These are phyloP conservation scores for Amblyjoppa fuscipennis DNA, from an alignment of 2,888 invertebrate species.

Conservation along the genomic window DNA sequence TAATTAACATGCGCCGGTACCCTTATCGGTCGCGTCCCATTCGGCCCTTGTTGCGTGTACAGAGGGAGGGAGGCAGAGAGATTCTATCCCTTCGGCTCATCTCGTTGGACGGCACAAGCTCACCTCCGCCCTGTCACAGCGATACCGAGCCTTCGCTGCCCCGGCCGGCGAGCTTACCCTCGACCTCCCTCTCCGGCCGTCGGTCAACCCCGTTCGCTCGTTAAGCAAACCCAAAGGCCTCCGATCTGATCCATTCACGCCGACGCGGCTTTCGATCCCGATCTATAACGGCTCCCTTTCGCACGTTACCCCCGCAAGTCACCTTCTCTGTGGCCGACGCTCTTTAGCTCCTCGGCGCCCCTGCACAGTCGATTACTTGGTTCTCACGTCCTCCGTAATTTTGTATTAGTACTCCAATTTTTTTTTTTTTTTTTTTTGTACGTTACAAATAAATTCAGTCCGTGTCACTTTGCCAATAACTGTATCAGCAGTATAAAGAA, in stretches of 20 bases:
- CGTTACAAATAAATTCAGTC: too few species aligned
- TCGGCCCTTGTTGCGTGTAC: slow-evolving; percentile 40
- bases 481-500: too few species aligned
- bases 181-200: slow-evolving; percentile 43
- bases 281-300: slow-evolving; percentile 14
- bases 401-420: too few species aligned
- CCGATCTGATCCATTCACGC: slow-evolving; percentile 56
- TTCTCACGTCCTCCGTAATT: too few species aligned
- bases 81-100: slow-evolving; percentile 32
- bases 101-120: slow-evolving; percentile 17
- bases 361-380: not conserved
- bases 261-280: slow-evolving; percentile 42
- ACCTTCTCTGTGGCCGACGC: not conserved
- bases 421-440: too few species aligned
- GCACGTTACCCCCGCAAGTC: not conserved
- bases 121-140: slow-evolving; percentile 10
- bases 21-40: slow-evolving; percentile 68
- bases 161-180: slow-evolving; percentile 21
- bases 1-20: slow-evolving; percentile 74
- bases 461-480: too few species aligned
- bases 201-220: slow-evolving; percentile 67
- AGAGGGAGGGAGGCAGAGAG: not conserved
- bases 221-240: slow-evolving; percentile 67
- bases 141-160: not conserved
- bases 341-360: not conserved